Evolutionary conservation across 2,797 vertebrate genomes (phyloP), one percentile per base, ranked within the genome.

Genomic region (Lacerta bilineata): DNA sequence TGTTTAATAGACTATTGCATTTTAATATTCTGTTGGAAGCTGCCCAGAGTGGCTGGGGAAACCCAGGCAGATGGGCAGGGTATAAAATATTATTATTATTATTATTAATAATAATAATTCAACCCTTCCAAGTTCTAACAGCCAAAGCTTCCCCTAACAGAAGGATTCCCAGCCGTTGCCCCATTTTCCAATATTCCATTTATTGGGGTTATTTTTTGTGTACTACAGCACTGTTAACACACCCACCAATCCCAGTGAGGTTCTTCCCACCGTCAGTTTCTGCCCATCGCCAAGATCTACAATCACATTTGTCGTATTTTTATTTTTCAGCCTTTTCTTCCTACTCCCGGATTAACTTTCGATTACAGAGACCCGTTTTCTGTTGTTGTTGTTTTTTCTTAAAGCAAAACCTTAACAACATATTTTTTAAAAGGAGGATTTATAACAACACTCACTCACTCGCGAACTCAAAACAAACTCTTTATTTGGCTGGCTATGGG

Each of bases 171-270:
- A 6, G 8, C 13, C 5, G 27, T 41, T 41, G 29, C 15, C 1
- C 43, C 41, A 25, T 72, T 69, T 75, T 68, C 41, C 55, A 29
- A 66, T n/a, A 33, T 29, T 59, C 80, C 59, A 76, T 89, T 77
- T 68, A 86, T 86, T 66, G 46, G 50, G 13, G 50, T 74, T 75
- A 3, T 6, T 66, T 69, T 76, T 29, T 82, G 74, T 72, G 61
- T 66, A 84, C 84, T 90, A 84, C 43, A 84, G 76, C 59, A 43
- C 36, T 59, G 41, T 55, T 80, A 84, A 29, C 61, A 84, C 66
- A 80, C 23, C 41, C n/a, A 68, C n/a, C 55, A 27, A n/a, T 29
- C 36, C 4, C 9, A 61, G 3, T 71, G 66, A 80, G 10, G 46
- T 5, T 3, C 15, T 43, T 20, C 6, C 61, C 13, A 7, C 10